phyloP scores from a whole-genome alignment of 2,113 vertebrate species.

The Alexandromys fortis region DNA sequence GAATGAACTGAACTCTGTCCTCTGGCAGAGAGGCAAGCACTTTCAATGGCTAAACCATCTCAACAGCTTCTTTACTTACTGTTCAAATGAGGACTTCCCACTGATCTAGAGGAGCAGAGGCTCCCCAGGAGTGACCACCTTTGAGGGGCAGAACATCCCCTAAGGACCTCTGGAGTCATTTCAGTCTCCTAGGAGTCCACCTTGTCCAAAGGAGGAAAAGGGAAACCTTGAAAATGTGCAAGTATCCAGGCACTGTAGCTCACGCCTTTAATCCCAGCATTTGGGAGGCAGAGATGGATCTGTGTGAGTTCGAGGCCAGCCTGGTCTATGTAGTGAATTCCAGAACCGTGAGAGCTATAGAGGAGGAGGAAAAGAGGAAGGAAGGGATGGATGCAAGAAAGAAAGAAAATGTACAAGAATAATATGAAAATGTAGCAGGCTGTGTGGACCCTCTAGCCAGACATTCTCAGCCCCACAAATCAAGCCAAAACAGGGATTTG shows the following conservation, averaged over 20 bases:
- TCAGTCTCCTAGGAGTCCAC: not conserved
- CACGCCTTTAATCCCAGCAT: not conserved
- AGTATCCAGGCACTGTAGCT: fast-evolving
- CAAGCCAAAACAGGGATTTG: too few species aligned
- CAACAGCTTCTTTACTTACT: not conserved
- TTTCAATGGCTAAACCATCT: not conserved
- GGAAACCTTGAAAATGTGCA: not conserved
- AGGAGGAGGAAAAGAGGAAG: too few species aligned
- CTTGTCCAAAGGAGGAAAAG: not conserved
- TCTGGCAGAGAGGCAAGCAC: not conserved
- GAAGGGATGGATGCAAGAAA: too few species aligned
- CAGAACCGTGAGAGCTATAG: not conserved
- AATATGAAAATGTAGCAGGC: too few species aligned
- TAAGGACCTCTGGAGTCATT: not conserved
- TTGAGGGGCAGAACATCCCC: not conserved
- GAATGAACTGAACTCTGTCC: not conserved
- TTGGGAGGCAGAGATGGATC: not conserved
- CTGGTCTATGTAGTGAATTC: not conserved
- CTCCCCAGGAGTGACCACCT: not conserved
- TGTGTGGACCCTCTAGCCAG: too few species aligned
- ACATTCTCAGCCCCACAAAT: too few species aligned
- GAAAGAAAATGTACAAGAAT: too few species aligned
- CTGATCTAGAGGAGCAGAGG: not conserved
- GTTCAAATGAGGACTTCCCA: not conserved
- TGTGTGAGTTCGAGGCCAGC: not conserved